phyloP scores from a whole-genome alignment of 2,888 invertebrate species.

The Vesta saturnalis region DNA sequence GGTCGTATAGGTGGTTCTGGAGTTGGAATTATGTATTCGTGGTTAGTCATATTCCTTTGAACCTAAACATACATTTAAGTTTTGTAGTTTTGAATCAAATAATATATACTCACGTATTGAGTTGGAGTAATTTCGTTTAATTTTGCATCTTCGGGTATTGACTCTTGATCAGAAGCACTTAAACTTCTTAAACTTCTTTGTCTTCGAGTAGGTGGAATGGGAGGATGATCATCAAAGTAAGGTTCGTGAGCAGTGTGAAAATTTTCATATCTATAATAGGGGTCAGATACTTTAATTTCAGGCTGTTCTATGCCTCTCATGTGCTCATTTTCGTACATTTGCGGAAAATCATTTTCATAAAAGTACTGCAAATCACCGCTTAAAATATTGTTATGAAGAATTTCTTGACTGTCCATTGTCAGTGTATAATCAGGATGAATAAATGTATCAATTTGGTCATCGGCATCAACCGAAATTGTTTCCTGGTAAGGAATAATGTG shows the following conservation, averaged over 20 bases:
- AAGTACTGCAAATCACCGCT: conserved; percentile 44
- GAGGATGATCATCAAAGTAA: conserved; percentile 48
- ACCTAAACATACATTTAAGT: conserved; percentile 62
- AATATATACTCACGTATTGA: not conserved
- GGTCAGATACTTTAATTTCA: conserved; percentile 59
- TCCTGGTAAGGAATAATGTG: conserved; percentile 61
- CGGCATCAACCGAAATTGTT: conserved; percentile 51
- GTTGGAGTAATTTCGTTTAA: too few species aligned
- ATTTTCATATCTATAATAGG: conserved; percentile 50
- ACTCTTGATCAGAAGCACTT: conserved; percentile 58
- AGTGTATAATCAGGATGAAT: not conserved
- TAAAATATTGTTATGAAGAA: conserved; percentile 38
- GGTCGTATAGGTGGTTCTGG: conserved; percentile 66
- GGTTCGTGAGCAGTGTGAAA: conserved; percentile 26
- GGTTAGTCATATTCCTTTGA: conserved; percentile 73
- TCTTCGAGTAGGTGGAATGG: conserved; percentile 54
- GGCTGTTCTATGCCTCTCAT: conserved; percentile 68
- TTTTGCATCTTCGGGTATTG: conserved; percentile 36
- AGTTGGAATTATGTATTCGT: conserved; percentile 71
- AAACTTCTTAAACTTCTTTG: conserved; percentile 60
- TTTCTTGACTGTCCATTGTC: conserved; percentile 21
- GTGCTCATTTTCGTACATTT: conserved; percentile 59
- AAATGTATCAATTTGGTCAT: conserved; percentile 4
- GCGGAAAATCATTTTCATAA: conserved; percentile 36
- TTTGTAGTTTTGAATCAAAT: not conserved